Evolutionary conservation across 2,888 invertebrate species (phyloP), one percentile per base, ranked within the genome.

Genomic region (Apotomis capreana): DNA sequence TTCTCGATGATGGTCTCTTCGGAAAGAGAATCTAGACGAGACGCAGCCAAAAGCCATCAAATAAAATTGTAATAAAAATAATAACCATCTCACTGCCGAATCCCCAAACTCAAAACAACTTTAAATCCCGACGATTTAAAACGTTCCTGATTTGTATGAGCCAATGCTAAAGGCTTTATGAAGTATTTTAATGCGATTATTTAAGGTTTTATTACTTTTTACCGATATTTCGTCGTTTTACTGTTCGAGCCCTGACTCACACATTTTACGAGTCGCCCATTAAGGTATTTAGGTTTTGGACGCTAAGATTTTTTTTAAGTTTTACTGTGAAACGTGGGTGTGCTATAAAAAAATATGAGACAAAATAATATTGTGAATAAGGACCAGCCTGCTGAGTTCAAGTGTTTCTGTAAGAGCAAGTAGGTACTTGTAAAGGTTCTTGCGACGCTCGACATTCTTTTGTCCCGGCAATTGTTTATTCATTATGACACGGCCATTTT

Each of bases 121-220:
- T 44, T 60, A 73, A 64, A 26, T 60, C 8, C 58, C 36, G 68
- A 69, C 69, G 76, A 76, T 80, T 78, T 77, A 81, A 80, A 75
- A 73, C 76, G 63, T 69, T 74, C 68, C 75, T 79, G 80, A 81
- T 79, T 80, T 80, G 77, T 79, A 76, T 79, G 78, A 74, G 74
- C 76, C 74, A 77, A 77, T 77, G 75, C 76, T 79, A 79, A 83
- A 79, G 75, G 78, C 73, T 80, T 81, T 81, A 79, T 78, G 81
- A 80, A 82, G 80, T 78, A 79, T 82, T 80, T 81, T 80, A 83
- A 81, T 81, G 77, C 77, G 78, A 82, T 83, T 82, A 82, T 80
- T 78, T 77, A 69, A 74, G 76, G 74, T 79, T 79, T 79, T 76
- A 77, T 74, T 71, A 70, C 74, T 59, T 72, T 76, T 73, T 78